Evolutionary conservation across 2,888 invertebrate species (phyloP), one percentile per base, ranked within the genome.

Genomic region (Rhogogaster chlorosoma): DNA sequence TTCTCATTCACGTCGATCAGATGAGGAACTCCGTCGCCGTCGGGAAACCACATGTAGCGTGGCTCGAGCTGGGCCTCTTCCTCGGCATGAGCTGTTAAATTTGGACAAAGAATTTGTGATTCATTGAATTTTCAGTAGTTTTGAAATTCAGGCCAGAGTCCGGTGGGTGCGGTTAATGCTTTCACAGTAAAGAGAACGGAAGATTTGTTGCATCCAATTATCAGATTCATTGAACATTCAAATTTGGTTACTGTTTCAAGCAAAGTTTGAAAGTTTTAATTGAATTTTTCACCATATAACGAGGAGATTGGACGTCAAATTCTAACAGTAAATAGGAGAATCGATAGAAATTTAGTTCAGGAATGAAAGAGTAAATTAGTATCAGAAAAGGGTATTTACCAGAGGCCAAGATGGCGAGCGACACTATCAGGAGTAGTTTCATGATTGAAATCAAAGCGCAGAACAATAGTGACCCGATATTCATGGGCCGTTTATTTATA

Each of bases 31-130:
- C 93, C 94, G 0, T 93, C 90, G 18, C 93, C 92, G 89, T 94
- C 93, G 2, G 94, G 93, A 93, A 94, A 94, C 94, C 94, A 94
- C 83, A 94, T 91, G 88, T 94, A 94, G 1, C 93, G 93, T 18
- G 45, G 73, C 15, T 84, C 85, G 32, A 32, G 29, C 42, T 71
- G n/a, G 18, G 29, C 10, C n/a, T 73, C 18, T 5, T 38, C 42
- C n/a, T 73, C 73, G 18, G 38, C 73, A 26, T 73, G 73, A 73
- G 38, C 73, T 73, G 42, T 45, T 61, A 22, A 10, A 26, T 7
- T 26, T 26, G n/a, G n/a, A 61, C 61, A 61, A 61, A 22, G 6
- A 53, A 61, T 26, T 61, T 26, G 10, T 61, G 6, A 61, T 7
- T 5, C 10, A 67, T 29, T 12, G 29, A 12, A 67, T 67, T 29